phyloP scores from a whole-genome alignment of 2,113 vertebrate species.

The Ardeotis arabs region DNA sequence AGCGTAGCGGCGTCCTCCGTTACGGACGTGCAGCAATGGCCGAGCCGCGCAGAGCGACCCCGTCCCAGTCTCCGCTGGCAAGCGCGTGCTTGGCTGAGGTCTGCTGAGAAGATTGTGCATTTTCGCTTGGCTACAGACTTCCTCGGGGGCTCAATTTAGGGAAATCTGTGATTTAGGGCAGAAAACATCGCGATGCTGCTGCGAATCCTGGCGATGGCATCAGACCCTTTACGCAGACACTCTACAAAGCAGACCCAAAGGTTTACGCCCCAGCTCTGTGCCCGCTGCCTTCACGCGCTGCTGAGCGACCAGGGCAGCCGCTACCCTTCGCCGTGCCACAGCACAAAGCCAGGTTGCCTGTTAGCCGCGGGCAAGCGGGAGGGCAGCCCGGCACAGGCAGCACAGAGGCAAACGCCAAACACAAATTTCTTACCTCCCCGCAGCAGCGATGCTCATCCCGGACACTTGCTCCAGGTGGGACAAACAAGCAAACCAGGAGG shows the following conservation, averaged over 20 bases:
- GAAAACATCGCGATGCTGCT: not conserved
- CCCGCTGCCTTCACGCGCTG: accelerated
- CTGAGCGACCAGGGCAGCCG: not conserved
- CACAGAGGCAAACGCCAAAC: not conserved
- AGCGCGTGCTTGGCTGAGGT: not conserved
- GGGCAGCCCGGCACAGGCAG: not conserved
- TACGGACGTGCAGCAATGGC: accelerated
- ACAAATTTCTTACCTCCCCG: accelerated
- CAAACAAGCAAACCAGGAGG: not conserved
- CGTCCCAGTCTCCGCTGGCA: accelerated
- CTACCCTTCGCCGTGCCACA: accelerated
- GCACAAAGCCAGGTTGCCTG: accelerated
- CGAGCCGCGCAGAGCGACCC: accelerated
- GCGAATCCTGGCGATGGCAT: not conserved
- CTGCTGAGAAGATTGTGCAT: accelerated
- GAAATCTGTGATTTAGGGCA: slow-evolving; percentile 48
- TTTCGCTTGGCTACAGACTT: not conserved
- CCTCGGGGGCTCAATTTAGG: not conserved
- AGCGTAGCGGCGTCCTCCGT: accelerated
- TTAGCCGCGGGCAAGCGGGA: accelerated
- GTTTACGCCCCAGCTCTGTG: accelerated
- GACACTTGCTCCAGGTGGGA: not conserved
- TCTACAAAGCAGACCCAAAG: not conserved
- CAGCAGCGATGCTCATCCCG: accelerated
- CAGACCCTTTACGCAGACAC: not conserved